Conservation (phyloP, 2,797 vertebrate genomes). For the Arrhamphus sclerolepis region DNA sequence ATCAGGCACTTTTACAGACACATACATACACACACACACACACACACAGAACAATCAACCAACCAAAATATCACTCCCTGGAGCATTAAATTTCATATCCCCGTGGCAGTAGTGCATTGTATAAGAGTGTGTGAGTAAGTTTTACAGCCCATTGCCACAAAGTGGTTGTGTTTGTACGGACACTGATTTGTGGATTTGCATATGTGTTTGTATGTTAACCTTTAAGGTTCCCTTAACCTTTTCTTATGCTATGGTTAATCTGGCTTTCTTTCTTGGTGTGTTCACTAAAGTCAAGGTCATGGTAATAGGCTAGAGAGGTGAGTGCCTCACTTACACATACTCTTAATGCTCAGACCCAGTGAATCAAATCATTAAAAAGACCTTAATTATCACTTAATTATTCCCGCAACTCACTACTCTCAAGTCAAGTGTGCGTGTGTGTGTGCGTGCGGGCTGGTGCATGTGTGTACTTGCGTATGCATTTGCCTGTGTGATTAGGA, state of each 20-base stretch:
- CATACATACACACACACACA: conserved; percentile 37
- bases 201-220: conserved; percentile 66
- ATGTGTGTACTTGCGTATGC: conserved; percentile 57
- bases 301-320: conserved; percentile 84
- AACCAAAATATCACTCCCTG: conserved; percentile 74
- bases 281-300: conserved; percentile 84
- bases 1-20: conserved; percentile 72
- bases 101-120: conserved; percentile 68
- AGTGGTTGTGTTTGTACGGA: conserved; percentile 43
- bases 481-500: conserved; percentile 73
- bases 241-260: conserved; percentile 72
- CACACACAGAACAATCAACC: conserved; percentile 58
- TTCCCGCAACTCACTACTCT: conserved; percentile 77
- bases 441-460: conserved; percentile 17
- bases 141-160: conserved; percentile 56
- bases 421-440: conserved; percentile 42
- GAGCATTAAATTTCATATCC: conserved; percentile 76
- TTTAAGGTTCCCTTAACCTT: conserved; percentile 80
- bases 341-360: conserved; percentile 82
- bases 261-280: conserved; percentile 60
- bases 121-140: conserved; percentile 60
- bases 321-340: conserved; percentile 78
- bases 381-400: conserved; percentile 88
- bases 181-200: conserved; percentile 43
- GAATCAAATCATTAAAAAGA: conserved; percentile 88